Evolutionary conservation across 1,140 invertebrate species (phyloP), one percentile per base, ranked within the genome.

Genomic region (Globodera rostochiensis): DNA sequence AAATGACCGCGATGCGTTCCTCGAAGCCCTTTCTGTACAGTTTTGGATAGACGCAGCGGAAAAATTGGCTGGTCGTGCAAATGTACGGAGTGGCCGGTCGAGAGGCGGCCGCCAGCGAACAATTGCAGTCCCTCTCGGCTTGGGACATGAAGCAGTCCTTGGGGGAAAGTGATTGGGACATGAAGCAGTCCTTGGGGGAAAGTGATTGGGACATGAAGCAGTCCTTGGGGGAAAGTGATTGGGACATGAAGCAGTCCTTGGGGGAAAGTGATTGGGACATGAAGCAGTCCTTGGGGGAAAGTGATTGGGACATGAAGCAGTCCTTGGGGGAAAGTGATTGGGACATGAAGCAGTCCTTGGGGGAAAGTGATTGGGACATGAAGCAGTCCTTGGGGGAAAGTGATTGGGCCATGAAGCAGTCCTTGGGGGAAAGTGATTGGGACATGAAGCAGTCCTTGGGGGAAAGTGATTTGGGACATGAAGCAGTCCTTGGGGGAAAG

Each of bases 41-140:
- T 46, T 83, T 66, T 8, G 79, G 53, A 57, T 77, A 66, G 69
- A 87, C 82, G 69, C 86, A 87, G 73, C 81, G 74, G 74, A 86
- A 86, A 75, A 87, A 78, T 50, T 83, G 82, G n/a, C 76, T 84
- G 9, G 86, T 81, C 19, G 85, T 86, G 71, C 86, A 87, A 50
- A 88, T 84, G 53, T 85, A 64, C 25, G 80, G 79, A 64, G 75
- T 80, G 19, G 73, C 49, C 7, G 86, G 84, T 45, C 75, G 57
- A 4, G 77, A 73, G 46, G 86, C 75, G 25, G 86, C 82, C 4
- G 83, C 86, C 45, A 87, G 66, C 13, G 86, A 87, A 74, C 86
- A 87, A 47, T 87, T 87, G 67, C 86, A 87, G n/a, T 70, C 74
- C 8, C 78, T 71, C 71, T 87, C 87, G 13, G 86, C 85, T 60